These are phyloP conservation scores for Himalopsyche anomala DNA, from an alignment of 2,888 invertebrate species.

Conservation along the genomic window DNA sequence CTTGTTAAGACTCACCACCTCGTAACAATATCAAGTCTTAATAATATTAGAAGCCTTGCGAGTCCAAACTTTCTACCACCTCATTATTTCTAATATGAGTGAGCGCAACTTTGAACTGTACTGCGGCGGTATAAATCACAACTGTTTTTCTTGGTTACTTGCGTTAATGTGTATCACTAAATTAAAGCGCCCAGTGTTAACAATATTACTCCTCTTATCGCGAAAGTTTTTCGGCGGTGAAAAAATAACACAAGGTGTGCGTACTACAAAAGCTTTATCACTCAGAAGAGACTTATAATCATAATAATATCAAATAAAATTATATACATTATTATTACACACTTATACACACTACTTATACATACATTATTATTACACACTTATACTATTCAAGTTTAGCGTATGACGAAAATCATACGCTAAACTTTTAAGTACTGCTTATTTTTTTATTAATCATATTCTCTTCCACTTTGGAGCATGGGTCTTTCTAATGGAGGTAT, in stretches of 20 bases:
- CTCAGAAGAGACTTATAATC: no score
- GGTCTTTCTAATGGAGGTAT: no score
- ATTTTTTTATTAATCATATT: no score
- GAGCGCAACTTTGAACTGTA: conserved; percentile 23
- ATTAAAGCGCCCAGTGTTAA: neutral
- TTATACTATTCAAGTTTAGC: no score
- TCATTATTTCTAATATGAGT: conserved; percentile 62
- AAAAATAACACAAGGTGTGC: conserved; percentile 4
- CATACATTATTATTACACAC: no score
- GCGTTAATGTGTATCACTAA: conserved; percentile 14
- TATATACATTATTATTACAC: no score
- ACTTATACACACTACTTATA: no score
- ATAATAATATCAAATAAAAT: no score
- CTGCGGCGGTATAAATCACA: conserved; percentile 4
- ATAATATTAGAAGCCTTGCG: conserved; percentile 61
- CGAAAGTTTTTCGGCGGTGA: neutral
- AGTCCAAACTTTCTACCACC: conserved; percentile 60
- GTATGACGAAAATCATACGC: no score
- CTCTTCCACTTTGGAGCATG: no score
- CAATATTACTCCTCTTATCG: conserved; percentile 8
- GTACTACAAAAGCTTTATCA: no score
- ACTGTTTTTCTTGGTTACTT: conserved; percentile 24
- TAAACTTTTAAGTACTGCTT: no score
- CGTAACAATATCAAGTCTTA: conserved; percentile 63
- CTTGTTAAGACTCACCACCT: conserved; percentile 63